A percentile compares a stretch with the other conserved stretches of the same genome.
These are phyloP conservation scores for Protobothrops flavoviridis DNA, from an alignment of 2,113 vertebrate species.

Conservation along the genomic window DNA sequence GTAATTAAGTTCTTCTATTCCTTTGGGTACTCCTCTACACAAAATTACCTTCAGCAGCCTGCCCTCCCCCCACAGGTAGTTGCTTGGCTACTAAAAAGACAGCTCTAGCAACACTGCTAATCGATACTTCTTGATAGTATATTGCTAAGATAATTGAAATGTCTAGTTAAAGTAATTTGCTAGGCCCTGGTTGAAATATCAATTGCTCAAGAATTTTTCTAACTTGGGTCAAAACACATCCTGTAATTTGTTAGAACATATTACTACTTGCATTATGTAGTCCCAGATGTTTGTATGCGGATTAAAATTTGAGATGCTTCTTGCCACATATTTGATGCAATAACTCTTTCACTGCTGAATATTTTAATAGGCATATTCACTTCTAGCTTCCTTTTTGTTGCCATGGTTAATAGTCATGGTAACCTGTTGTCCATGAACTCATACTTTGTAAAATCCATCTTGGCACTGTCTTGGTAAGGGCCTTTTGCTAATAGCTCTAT, in stretches of 20 bases:
- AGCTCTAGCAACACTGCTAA: not conserved
- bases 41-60: not conserved
- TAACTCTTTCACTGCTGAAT: constrained; percentile 1
- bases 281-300: not conserved
- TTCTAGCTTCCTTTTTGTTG: not conserved
- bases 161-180: not conserved
- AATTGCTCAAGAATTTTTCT: not conserved
- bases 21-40: not conserved
- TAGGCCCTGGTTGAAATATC: not conserved
- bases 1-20: not conserved
- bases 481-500: not conserved
- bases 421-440: not conserved
- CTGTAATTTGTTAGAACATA: not conserved
- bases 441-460: not conserved
- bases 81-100: not conserved
- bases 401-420: not conserved
- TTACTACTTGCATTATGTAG: not conserved
- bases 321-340: not conserved
- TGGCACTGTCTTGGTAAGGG: not conserved
- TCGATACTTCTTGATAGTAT: not conserved
- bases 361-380: constrained; percentile 9
- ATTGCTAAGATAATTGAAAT: constrained; percentile 12
- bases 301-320: not conserved
- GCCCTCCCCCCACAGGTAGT: not conserved
- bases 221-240: not conserved